Conservation (phyloP, 1,140 invertebrate species). For the Brevipalpus yothersi region DNA sequence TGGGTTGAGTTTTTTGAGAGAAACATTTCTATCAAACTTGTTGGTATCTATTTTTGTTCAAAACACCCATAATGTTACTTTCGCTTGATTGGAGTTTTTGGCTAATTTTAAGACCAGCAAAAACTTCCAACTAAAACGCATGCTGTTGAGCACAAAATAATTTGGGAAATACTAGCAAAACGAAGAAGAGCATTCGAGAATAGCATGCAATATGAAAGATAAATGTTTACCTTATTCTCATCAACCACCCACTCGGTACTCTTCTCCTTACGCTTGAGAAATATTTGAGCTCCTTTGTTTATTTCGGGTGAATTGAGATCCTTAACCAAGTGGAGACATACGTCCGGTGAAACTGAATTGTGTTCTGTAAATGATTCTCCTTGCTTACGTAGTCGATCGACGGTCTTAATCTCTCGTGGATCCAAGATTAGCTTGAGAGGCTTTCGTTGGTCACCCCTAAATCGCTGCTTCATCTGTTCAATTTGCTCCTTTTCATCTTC, state of each 20-base stretch:
- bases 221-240: constrained; percentile 25
- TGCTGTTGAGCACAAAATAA: too few relatives aligned
- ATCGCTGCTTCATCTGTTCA: neutral
- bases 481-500: neutral
- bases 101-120: too few relatives aligned
- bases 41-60: too few relatives aligned
- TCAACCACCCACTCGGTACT: constrained; percentile 67
- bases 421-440: constrained; percentile 47
- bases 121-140: too few relatives aligned
- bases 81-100: too few relatives aligned
- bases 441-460: constrained; percentile 19
- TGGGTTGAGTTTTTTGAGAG: too few relatives aligned
- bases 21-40: too few relatives aligned
- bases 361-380: constrained; percentile 31
- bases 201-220: too few relatives aligned
- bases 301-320: constrained; percentile 41
- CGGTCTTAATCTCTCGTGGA: constrained; percentile 43
- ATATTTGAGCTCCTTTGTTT: constrained; percentile 56
- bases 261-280: constrained; percentile 56
- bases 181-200: too few relatives aligned
- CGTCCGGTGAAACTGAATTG: constrained; percentile 31
- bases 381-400: constrained; percentile 28
- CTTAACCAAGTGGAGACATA: constrained; percentile 43
- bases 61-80: too few relatives aligned
- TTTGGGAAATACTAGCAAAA: too few relatives aligned